Evolutionary conservation across 1,140 invertebrate genomes (phyloP), one percentile per base, ranked within the genome.

Genomic region (Drosophila elegans): DNA sequence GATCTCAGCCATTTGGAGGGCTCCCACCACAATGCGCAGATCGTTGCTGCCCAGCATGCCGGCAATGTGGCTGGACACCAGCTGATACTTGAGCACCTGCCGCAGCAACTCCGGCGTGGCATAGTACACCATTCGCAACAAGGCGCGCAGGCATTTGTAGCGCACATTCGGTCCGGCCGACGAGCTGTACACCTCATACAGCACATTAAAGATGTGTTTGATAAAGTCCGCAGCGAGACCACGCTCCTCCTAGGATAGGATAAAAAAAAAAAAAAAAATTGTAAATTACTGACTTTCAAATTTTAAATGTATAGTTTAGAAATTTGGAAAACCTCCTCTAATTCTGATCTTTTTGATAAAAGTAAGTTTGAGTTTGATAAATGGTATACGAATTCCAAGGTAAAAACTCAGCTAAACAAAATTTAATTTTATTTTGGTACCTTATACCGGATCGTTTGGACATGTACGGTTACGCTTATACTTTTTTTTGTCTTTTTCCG

Each of bases 21-120:
- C 98, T 56, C 97, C 97, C 49, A 99, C 98, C 25, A 99, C 98
- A 81, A 99, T 99, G 85, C 98, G 95, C 46, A 99, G 94, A 94
- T 99, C 98, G 83, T 96, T 96, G 1, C 98, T 99, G 0, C 98
- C 98, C 94, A 99, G 95, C 98, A 99, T 99, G 42, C 98, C 97
- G 38, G 98, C 98, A 85, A 99, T 98, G 92, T 99, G 98, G 79
- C 98, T 99, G 21, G 98, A 98, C 16, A 99, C 97, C 64, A 98
- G 94, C 94, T 99, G 97, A 93, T 97, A 97, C 92, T 98, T 97
- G 7, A 99, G 93, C 55, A 98, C 97, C 81, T 97, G 96, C 79
- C 96, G 95, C 13, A 99, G 94, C 61, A 98, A 94, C 85, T 97
- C 95, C 6, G 97, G 95, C 72, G 95, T 96, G 3, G 98, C 96